Conservation (phyloP, 2,888 invertebrate genomes). For the Conus canariensis region DNA sequence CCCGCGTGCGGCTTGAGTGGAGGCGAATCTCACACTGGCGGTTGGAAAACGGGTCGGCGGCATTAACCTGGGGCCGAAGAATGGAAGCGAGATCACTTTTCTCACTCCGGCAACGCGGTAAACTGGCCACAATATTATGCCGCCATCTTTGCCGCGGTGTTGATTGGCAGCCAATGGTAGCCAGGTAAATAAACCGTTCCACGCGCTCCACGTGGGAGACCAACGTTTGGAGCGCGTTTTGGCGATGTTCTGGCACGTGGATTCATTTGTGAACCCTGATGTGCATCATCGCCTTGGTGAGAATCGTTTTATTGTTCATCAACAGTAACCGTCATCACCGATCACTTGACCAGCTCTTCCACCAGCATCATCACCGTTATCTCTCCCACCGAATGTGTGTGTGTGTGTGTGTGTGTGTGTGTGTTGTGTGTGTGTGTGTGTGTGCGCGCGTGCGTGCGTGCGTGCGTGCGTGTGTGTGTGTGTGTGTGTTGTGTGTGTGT, state of each 20-base stretch:
- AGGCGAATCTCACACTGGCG: constrained; percentile 39
- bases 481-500: constrained; percentile 3
- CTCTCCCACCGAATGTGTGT: not conserved
- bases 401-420: not conserved
- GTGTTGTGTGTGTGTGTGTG: not conserved
- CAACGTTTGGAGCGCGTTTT: not conserved
- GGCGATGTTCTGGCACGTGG: not conserved
- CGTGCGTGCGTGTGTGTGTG: not conserved
- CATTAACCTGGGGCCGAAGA: not conserved
- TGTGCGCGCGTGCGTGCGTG: not conserved
- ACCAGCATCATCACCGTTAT: too few relatives aligned
- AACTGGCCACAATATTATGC: constrained; percentile 42
- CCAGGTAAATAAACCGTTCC: constrained; percentile 30
- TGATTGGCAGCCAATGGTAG: constrained; percentile 44
- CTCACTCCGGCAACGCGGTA: constrained; percentile 37
- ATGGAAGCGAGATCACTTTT: not conserved
- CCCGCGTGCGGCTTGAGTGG: constrained; percentile 40
- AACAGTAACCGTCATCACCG: too few relatives aligned
- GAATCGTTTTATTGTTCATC: too few relatives aligned
- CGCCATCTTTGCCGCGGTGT: constrained; percentile 34
- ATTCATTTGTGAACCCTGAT: too few relatives aligned
- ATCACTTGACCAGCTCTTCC: too few relatives aligned
- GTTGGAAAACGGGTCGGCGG: not conserved
- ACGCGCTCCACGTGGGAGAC: constrained; percentile 19
- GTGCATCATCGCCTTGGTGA: too few relatives aligned